A percentile compares a stretch with the other conserved stretches of the same genome.
Evolutionary conservation across 2,888 invertebrate species (phyloP).

Genomic region (Trichogramma dendrolimi): DNA sequence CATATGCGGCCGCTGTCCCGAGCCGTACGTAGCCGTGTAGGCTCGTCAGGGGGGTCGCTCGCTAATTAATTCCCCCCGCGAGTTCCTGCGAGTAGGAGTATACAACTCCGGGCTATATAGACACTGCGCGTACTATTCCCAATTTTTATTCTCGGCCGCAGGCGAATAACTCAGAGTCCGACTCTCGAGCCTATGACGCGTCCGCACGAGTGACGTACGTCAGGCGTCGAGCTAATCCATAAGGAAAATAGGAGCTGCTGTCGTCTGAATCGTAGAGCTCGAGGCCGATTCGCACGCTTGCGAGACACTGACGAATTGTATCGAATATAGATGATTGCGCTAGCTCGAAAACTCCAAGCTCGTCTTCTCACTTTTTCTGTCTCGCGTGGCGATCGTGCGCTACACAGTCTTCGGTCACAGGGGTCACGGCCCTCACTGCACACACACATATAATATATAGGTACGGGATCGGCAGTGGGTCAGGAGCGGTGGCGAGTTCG

Average conservation of each 20-base stretch:
- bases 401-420: too few species aligned
- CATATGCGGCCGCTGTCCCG: constrained; percentile 13
- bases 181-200: not conserved
- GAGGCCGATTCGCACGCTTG: too few species aligned
- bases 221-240: not conserved
- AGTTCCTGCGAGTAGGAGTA: too few species aligned
- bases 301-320: too few species aligned
- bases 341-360: too few species aligned
- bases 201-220: not conserved
- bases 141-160: too few species aligned
- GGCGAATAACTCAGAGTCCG: not conserved
- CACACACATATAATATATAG: not conserved
- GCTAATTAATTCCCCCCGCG: constrained; percentile 23
- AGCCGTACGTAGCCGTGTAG: not conserved
- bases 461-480: constrained; percentile 40
- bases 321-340: too few species aligned
- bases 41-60: constrained; percentile 6
- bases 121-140: too few species aligned
- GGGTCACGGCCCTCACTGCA: not conserved
- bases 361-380: too few species aligned
- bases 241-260: not conserved
- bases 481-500: constrained; percentile 47
- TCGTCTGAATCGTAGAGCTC: not conserved
- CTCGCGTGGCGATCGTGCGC: too few species aligned
- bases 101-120: too few species aligned